phyloP scores from a whole-genome alignment of 2,113 vertebrate species.

The Pedetes capensis region DNA sequence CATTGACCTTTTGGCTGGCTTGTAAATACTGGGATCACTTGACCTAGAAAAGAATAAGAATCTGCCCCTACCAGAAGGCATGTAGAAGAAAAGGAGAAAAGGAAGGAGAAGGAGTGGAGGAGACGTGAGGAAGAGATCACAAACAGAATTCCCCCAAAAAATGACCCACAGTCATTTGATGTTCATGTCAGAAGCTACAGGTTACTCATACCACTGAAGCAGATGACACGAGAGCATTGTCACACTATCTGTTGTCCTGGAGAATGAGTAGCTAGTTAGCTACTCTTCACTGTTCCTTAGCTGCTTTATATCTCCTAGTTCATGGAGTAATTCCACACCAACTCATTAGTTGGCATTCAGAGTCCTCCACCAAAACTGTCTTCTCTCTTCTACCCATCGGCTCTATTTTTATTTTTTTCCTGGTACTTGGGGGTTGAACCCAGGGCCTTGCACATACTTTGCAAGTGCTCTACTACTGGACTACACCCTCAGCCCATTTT shows the following conservation, averaged over 20 bases:
- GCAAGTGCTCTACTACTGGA: no score
- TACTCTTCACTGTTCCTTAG: not conserved
- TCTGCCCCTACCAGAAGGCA: not conserved
- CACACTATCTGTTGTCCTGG: not conserved
- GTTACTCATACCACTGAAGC: not conserved
- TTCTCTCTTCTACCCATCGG: not conserved
- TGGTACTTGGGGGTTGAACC: no score
- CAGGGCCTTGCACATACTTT: no score
- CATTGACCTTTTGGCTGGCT: not conserved
- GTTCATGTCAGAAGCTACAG: not conserved
- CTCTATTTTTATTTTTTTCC: no score
- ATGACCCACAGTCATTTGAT: not conserved
- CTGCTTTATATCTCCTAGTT: not conserved
- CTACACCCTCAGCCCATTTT: no score
- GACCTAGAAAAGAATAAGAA: not conserved
- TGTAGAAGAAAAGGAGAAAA: constrained; percentile 74
- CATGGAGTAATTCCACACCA: no score
- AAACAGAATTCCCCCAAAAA: not conserved
- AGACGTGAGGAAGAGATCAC: not conserved
- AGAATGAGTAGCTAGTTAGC: not conserved
- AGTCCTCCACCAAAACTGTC: not conserved
- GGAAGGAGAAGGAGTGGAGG: not conserved
- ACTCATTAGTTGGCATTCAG: not conserved
- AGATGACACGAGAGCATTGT: not conserved
- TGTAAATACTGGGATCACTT: not conserved